Evolutionary conservation across 2,888 invertebrate species (phyloP), one percentile per base, ranked within the genome.

Genomic region (Melanophora roralis): DNA sequence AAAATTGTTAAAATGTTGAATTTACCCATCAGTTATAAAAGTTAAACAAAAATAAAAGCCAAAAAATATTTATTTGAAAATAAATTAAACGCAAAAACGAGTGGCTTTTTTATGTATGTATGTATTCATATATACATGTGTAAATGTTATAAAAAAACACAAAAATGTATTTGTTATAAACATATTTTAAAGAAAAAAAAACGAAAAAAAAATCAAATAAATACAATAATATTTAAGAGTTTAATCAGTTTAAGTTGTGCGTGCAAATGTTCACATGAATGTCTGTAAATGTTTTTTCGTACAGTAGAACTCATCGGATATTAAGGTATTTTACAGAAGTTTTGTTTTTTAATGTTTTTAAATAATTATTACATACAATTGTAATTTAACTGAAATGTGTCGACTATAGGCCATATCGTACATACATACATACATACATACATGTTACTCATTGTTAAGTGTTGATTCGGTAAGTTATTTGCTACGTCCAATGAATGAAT

Each of bases 11-110:
- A 69, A 36, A 64, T 27, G 6, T 27, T 27, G 27, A 27, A 27
- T 27, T 2, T 34, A 69, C 11, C 5, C 57, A 34, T 53, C 32
- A 8, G n/a, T n/a, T n/a, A n/a, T n/a, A 51, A 73, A 67, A 65
- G 27, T 73, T n/a, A 55, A 45, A 47, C 12, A 32, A n/a, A 32
- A 62, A 62, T 1, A 27, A 19, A 49, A 19, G 23, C 14, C n/a
- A 45, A 14, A 12, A 60, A 9, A 36, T 53, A 53, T 40, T 55
- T 12, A 51, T 4, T 62, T 51, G 32, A 40, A 53, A 62, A 53
- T 23, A 47, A 64, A 38, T 55, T 62, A 45, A 72, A 62, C 9
- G 62, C 72, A 36, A 53, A 62, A 64, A 62, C 38, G 51, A n/a
- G n/a, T n/a, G n/a, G n/a, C n/a, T n/a, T n/a, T n/a, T n/a, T n/a